Base-by-base conservation (phyloP, 92 coral and sea anemone species). In the Plumapathes pennacea region DNA sequence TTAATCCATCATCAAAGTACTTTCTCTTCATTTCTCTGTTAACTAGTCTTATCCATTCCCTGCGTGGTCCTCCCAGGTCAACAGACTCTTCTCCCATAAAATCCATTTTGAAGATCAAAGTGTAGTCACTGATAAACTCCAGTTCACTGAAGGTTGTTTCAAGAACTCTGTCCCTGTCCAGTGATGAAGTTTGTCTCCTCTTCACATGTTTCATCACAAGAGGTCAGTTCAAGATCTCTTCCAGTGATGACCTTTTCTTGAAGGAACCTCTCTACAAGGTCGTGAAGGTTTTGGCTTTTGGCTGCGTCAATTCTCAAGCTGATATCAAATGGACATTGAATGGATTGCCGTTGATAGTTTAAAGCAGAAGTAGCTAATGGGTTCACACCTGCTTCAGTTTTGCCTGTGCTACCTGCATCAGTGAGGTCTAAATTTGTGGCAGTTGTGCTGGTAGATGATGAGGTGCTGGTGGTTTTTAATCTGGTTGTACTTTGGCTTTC, bases 71-170 rank as follows among this genome's bases (percentile, higher is more conserved):
- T 31, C 80, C 71, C 18, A 57, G 64, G 53, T 64, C 76, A 33
- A 64, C 80, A 28, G 80, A 52, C 20, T 58, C 81, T 22, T 67
- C 77, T 9, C 77, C 69, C 73, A 60, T 73, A 46, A 81, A 81
- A 32, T 81, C 76, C 9, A 81, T 68, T 44, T 53, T n/a, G 39
- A 66, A 72, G n/a, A 76, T 72, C 13, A 36, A 10, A 32, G 55
- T 80, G 30, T 49, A 51, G 46, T 78, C 31, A 24, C 31, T 44
- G 19, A 81, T 21, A 49, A 19, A 74, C 29, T 74, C 57, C 37
- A 82, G 69, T 45, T 68, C 79, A 42, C 80, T 48, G 54, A 75
- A 47, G 14, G 89, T 82, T 25, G 75, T 61, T 50, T 67, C 77
- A 42, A 82, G 41, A 32, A 76, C 26, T 8, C 46, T 50, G 48